phyloP scores from a whole-genome alignment of 2,113 vertebrate genomes.

The Poeciliopsis prolifica region DNA sequence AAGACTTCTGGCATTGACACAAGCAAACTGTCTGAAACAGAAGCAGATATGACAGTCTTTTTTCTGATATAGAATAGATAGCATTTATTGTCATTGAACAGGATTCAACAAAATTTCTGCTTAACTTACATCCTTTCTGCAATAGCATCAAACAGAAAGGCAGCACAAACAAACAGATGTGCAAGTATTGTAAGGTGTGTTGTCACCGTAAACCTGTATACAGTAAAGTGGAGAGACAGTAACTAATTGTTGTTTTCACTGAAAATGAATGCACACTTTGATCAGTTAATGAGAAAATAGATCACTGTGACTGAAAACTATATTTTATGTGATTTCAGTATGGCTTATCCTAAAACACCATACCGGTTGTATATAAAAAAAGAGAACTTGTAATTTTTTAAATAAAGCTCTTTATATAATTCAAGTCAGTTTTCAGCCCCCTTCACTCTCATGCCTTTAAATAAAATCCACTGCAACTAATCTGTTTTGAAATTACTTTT shows the following conservation, averaged over 20 bases:
- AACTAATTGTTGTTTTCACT: background rate
- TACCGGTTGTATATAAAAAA: background rate
- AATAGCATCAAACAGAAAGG: slow-evolving; percentile 2
- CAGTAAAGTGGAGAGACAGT: slow-evolving; percentile 4
- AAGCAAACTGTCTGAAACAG: slow-evolving; percentile 47
- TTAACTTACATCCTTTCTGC: no score
- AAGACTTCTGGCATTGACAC: slow-evolving; percentile 35
- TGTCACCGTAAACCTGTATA: background rate
- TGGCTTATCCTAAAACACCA: background rate
- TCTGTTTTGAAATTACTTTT: background rate
- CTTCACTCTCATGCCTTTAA: background rate
- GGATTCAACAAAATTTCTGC: no score
- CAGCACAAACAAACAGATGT: slow-evolving; percentile 1
- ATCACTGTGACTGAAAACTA: background rate
- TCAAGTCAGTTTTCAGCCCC: background rate
- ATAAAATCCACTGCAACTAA: background rate
- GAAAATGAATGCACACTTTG: background rate
- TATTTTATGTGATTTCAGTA: background rate
- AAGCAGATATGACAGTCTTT: slow-evolving; percentile 33
- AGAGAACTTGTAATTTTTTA: no score
- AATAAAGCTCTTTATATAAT: background rate
- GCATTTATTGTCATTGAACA: no score
- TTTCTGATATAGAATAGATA: background rate
- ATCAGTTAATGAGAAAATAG: background rate
- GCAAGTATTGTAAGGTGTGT: background rate